phyloP scores from a whole-genome alignment of 2,113 vertebrate species.

The Notothenia rossii region DNA sequence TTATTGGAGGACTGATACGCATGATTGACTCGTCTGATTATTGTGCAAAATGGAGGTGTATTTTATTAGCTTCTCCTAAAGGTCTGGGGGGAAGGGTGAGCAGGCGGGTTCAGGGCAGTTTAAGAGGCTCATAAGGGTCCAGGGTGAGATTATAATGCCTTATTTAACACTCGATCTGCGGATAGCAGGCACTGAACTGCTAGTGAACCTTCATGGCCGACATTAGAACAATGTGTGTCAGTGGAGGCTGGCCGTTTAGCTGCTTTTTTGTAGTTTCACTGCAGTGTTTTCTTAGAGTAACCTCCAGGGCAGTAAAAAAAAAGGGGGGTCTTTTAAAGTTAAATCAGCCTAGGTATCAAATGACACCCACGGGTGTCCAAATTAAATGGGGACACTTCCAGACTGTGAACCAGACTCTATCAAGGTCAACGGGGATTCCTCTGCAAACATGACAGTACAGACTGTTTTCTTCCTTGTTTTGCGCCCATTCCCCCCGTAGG shows the following conservation, averaged over 20 bases:
- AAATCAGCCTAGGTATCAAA: slow-evolving; percentile 40
- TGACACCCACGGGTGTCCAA: slow-evolving; percentile 30
- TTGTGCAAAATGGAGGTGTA: slow-evolving; percentile 66
- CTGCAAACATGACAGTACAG: slow-evolving; percentile 6
- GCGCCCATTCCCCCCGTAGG: not conserved
- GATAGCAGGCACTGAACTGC: slow-evolving; percentile 77
- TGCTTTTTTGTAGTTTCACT: slow-evolving; percentile 44
- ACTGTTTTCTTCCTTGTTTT: slow-evolving; percentile 8
- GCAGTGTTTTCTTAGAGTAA: slow-evolving; percentile 54
- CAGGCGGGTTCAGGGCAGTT: slow-evolving; percentile 46
- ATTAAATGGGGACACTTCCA: slow-evolving; percentile 42
- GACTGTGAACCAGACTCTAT: slow-evolving; percentile 32
- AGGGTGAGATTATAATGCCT: slow-evolving; percentile 74
- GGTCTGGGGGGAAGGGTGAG: slow-evolving; percentile 21
- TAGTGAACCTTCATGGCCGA: slow-evolving; percentile 71
- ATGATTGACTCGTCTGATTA: slow-evolving; percentile 80
- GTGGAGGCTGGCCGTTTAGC: slow-evolving; percentile 36
- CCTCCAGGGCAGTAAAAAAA: slow-evolving; percentile 53
- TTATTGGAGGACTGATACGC: slow-evolving; percentile 80
- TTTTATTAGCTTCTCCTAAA: slow-evolving; percentile 72
- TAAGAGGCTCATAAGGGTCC: slow-evolving; percentile 61
- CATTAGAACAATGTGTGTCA: slow-evolving; percentile 67
- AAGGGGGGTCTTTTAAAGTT: slow-evolving; percentile 27
- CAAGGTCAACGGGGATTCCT: slow-evolving; percentile 23
- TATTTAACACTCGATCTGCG: slow-evolving; percentile 80